Conservation (phyloP, 2,113 vertebrate species). For the Burhinus bistriatus region DNA sequence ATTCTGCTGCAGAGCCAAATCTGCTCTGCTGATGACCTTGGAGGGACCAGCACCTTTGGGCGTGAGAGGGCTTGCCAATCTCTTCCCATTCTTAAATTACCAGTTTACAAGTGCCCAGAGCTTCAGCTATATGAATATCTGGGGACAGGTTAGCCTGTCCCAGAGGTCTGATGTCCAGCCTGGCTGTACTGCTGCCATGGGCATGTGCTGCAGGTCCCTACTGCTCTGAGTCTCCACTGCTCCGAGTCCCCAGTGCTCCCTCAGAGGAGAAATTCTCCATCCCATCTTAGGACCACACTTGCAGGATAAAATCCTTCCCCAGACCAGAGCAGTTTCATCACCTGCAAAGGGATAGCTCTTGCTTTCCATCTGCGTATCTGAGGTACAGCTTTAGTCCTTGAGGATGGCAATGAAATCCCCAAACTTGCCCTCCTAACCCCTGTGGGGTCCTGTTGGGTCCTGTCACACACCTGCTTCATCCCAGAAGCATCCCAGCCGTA, state of each 20-base stretch:
- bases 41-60: neutral
- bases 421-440: neutral
- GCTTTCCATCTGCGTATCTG: neutral
- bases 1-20: neutral
- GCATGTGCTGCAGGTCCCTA: neutral
- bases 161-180: neutral
- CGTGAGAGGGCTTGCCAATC: neutral
- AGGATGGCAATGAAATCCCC: neutral
- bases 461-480: neutral
- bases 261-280: neutral
- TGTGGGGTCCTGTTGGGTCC: accelerated
- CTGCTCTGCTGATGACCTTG: no score
- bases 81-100: neutral
- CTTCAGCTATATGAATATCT: neutral
- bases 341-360: neutral
- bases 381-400: neutral
- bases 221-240: neutral
- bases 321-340: neutral
- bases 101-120: neutral
- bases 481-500: neutral
- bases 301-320: neutral
- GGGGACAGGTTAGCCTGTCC: neutral
- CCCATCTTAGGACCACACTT: neutral
- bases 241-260: neutral
- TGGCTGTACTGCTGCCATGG: neutral